These are phyloP conservation scores for Pelusios castaneus DNA, from an alignment of 2,113 vertebrate genomes.

Conservation along the genomic window DNA sequence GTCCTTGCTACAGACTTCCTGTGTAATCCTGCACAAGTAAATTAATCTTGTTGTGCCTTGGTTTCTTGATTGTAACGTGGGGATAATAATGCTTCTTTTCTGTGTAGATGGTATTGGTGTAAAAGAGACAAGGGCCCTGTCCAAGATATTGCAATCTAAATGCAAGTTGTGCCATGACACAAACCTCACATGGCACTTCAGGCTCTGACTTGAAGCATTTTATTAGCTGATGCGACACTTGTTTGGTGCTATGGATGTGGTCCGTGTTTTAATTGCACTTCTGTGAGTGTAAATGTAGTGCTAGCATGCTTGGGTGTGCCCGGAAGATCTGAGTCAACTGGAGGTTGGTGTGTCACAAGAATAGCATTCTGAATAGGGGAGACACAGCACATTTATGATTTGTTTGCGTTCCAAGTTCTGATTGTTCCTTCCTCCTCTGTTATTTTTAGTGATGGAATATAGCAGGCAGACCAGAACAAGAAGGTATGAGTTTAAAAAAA, in stretches of 20 bases:
- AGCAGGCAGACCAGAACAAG: not conserved
- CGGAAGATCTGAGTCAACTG: not conserved
- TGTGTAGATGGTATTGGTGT: not conserved
- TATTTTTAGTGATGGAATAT: slow-evolving; percentile 29
- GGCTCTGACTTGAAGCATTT: not conserved
- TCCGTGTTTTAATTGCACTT: not conserved
- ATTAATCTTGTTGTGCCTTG: not conserved
- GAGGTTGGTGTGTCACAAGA: slow-evolving; percentile 11
- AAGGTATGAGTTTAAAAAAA: too few relatives aligned
- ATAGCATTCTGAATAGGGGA: slow-evolving; percentile 10
- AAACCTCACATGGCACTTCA: not conserved
- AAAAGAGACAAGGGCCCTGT: not conserved
- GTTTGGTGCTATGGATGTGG: not conserved
- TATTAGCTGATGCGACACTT: not conserved
- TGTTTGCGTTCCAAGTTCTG: slow-evolving; percentile 40
- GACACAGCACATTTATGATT: slow-evolving; percentile 20
- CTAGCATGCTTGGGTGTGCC: not conserved
- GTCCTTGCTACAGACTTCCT: not conserved
- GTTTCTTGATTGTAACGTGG: not conserved
- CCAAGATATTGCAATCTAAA: not conserved
- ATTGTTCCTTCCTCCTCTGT: slow-evolving; percentile 27
- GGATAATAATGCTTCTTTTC: not conserved
- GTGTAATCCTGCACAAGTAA: not conserved
- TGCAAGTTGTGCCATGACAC: not conserved
- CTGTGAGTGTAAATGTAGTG: not conserved